Evolutionary conservation across 2,113 vertebrate genomes (phyloP).

Genomic region (Typhlomys cinereus): DNA sequence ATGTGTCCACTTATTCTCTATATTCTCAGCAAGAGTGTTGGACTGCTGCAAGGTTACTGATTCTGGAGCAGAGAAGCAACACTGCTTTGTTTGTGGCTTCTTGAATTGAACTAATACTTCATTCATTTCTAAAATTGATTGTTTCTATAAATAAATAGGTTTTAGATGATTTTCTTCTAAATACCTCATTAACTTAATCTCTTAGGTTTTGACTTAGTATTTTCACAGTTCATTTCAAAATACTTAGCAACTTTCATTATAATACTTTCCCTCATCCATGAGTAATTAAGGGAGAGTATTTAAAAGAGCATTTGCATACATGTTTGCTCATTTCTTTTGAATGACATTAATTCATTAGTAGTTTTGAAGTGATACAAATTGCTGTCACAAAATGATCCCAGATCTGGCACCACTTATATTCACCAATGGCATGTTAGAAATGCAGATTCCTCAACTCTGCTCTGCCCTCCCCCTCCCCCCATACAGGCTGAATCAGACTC

Average conservation of each 20-base stretch:
- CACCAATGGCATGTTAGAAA: not conserved
- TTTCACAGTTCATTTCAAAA: not conserved
- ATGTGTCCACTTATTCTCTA: not conserved
- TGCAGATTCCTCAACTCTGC: not conserved
- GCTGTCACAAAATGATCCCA: not conserved
- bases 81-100: not conserved
- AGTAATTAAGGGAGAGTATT: not conserved
- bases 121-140: not conserved
- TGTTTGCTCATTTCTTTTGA: not conserved
- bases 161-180: not conserved
- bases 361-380: not conserved
- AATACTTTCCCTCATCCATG: not conserved
- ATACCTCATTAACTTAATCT: not conserved
- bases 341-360: not conserved
- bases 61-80: not conserved
- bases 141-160: constrained; percentile 30
- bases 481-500: not conserved
- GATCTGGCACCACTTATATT: not conserved
- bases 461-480: too few species aligned
- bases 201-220: not conserved
- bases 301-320: not conserved
- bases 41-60: not conserved
- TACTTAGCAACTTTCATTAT: not conserved
- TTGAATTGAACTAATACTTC: constrained; percentile 24
- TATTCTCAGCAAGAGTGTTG: not conserved